phyloP scores from a whole-genome alignment of 2,888 invertebrate genomes.

The Coelopa pilipes region DNA sequence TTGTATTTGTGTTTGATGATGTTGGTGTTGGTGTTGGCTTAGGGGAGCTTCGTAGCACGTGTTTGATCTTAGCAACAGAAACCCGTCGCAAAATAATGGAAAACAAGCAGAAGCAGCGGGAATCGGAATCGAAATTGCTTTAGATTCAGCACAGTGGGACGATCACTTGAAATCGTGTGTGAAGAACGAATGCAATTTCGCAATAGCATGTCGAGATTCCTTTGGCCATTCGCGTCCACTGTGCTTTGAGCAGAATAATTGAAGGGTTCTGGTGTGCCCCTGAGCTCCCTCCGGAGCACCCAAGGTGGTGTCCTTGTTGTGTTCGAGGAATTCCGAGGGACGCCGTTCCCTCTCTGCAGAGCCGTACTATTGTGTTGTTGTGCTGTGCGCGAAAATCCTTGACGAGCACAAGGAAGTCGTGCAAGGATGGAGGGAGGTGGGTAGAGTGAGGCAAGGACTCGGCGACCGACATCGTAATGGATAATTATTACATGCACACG shows the following conservation, averaged over 20 bases:
- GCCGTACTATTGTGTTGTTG: slow-evolving; percentile 22
- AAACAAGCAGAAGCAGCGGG: slow-evolving; percentile 30
- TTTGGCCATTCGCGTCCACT: no score
- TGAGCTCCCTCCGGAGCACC: background rate
- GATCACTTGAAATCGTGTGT: background rate
- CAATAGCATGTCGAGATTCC: no score
- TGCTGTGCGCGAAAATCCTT: slow-evolving; percentile 17
- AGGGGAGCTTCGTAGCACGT: slow-evolving; percentile 30
- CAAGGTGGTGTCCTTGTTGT: background rate
- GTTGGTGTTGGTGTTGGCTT: background rate
- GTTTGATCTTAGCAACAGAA: slow-evolving; percentile 12
- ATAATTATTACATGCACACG: slow-evolving; percentile 34
- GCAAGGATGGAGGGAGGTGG: background rate
- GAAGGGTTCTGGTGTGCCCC: no score
- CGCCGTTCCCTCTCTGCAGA: slow-evolving; percentile 19
- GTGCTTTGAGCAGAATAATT: no score
- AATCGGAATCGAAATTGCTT: slow-evolving; percentile 27
- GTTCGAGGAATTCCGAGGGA: slow-evolving; percentile 8
- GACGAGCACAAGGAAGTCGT: background rate
- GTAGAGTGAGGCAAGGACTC: slow-evolving; percentile 30
- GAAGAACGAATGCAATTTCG: background rate
- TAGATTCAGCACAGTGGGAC: slow-evolving; percentile 30
- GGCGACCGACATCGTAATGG: slow-evolving; percentile 32
- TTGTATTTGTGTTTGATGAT: background rate
- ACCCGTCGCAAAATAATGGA: slow-evolving; percentile 17